Percentiles rank a stretch among this genome's conserved stretches.
These are phyloP conservation scores for Mus caroli DNA, from an alignment of 2,797 vertebrate species.

Conservation along the genomic window DNA sequence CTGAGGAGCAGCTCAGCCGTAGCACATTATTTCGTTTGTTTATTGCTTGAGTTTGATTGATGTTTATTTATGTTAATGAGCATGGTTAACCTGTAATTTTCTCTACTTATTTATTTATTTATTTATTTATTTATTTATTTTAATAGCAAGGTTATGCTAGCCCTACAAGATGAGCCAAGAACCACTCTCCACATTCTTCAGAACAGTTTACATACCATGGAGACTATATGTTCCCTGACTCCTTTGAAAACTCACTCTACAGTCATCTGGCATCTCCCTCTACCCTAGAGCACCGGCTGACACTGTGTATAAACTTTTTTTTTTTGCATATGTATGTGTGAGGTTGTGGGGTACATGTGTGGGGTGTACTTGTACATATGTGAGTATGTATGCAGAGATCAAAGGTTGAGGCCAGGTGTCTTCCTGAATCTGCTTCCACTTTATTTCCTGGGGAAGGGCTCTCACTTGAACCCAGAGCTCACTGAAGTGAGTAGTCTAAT, in stretches of 20 bases:
- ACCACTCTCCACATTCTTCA: not conserved
- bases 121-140: not conserved
- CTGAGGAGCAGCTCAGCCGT: not conserved
- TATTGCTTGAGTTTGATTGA: not conserved
- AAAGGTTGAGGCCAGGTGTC: not conserved
- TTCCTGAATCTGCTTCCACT: not conserved
- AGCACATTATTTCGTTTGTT: slow-evolving; percentile 29
- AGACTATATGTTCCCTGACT: not conserved
- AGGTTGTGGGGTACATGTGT: not conserved
- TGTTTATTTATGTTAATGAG: not conserved
- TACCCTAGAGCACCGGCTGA: not conserved
- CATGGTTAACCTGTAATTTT: not conserved
- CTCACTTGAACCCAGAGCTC: not conserved
- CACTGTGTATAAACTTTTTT: no score
- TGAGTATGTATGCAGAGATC: not conserved
- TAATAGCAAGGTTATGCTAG: not conserved
- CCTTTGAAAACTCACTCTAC: not conserved
- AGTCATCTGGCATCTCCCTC: not conserved
- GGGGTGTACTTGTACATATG: not conserved
- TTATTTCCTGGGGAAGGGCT: not conserved
- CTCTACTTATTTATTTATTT: not conserved
- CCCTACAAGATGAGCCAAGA: not conserved
- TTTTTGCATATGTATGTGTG: not conserved
- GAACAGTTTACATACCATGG: not conserved
- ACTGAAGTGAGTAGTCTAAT: not conserved